Conservation (phyloP, 1,140 invertebrate species). For the Sitobion miscanthi region DNA sequence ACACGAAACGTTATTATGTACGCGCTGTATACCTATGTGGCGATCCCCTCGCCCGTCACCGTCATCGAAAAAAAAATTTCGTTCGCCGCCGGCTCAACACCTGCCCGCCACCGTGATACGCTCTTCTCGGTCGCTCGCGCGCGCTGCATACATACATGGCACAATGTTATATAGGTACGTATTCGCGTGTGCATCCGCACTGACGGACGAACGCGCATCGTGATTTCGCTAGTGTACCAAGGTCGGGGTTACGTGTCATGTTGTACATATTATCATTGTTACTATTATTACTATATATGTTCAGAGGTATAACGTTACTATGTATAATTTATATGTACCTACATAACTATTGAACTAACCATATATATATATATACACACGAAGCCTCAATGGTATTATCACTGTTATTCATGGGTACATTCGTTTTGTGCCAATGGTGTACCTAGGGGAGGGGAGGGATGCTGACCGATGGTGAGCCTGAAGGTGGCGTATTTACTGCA, state of each 20-base stretch:
- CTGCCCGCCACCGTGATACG: background rate
- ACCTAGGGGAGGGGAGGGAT: too few relatives aligned
- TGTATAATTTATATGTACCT: background rate
- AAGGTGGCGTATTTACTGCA: background rate
- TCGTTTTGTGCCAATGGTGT: background rate
- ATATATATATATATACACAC: background rate
- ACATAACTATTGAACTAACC: background rate
- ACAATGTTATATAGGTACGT: background rate
- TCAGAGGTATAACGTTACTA: background rate
- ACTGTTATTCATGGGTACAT: background rate
- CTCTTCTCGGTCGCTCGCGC: background rate
- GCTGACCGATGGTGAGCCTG: background rate
- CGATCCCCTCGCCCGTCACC: background rate
- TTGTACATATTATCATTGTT: background rate
- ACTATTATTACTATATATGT: background rate
- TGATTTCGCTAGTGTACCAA: constrained; percentile 50
- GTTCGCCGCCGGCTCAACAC: background rate
- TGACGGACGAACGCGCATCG: background rate
- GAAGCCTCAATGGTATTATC: background rate
- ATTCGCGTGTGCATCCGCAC: background rate
- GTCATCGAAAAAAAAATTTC: constrained; percentile 1
- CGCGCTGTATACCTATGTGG: background rate
- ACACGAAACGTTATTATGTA: background rate
- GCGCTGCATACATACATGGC: background rate
- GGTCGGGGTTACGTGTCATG: constrained; percentile 39